Evolutionary conservation across 2,113 vertebrate genomes (phyloP).

Genomic region (Phycodurus eques): DNA sequence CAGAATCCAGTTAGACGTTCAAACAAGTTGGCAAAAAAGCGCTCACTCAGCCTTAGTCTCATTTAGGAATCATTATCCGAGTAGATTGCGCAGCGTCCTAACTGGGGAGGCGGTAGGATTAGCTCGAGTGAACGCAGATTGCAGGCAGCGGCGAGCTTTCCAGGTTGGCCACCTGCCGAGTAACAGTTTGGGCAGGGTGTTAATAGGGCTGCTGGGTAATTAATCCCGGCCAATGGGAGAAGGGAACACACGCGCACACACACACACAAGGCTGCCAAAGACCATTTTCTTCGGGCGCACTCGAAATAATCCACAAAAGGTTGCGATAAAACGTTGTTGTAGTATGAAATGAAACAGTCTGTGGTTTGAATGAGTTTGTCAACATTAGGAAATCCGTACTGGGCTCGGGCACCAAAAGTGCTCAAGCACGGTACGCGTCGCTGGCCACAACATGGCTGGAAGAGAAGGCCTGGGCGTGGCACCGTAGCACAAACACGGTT

Average conservation of each 20-base stretch:
- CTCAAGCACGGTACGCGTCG: no score
- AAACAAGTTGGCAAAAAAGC: neutral
- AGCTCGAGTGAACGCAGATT: conserved; percentile 61
- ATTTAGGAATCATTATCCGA: conserved; percentile 15
- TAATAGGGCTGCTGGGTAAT: conserved; percentile 2
- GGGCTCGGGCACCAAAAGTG: no score
- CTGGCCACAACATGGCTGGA: no score
- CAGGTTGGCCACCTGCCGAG: conserved; percentile 60
- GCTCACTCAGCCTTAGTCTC: neutral
- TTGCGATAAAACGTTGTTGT: neutral
- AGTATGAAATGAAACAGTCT: neutral
- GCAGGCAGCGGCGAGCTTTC: conserved; percentile 47
- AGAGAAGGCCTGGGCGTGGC: no score
- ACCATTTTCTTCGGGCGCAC: neutral
- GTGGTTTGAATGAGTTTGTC: no score
- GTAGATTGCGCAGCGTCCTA: conserved; percentile 13
- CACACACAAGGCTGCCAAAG: conserved; percentile 5
- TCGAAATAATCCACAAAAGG: neutral
- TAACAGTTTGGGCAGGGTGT: conserved; percentile 20
- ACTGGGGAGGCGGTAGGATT: conserved; percentile 49
- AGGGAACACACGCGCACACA: conserved; percentile 1
- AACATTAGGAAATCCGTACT: no score
- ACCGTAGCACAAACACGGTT: no score
- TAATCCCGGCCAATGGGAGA: conserved; percentile 6
- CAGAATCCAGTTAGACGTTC: no score